A percentile compares a stretch with the other conserved stretches of the same genome.
These are phyloP conservation scores for Pachyuromys duprasi DNA, from an alignment of 2,797 vertebrate species.

Conservation along the genomic window DNA sequence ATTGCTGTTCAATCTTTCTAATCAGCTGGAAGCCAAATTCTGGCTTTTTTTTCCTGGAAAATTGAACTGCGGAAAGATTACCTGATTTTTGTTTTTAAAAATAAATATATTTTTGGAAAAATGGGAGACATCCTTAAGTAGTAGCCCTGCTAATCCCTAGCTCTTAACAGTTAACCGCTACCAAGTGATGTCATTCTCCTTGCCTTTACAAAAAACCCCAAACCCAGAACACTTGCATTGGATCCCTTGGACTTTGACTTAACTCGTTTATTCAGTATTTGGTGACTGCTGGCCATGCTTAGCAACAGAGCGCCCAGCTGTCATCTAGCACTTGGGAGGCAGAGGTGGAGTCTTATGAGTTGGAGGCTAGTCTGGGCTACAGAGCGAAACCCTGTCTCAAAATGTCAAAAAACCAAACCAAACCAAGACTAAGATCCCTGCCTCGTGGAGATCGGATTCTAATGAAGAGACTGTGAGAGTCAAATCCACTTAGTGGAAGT, in stretches of 20 bases:
- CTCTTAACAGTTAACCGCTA: constrained; percentile 15
- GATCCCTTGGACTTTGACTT: neutral
- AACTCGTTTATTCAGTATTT: neutral
- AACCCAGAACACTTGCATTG: neutral
- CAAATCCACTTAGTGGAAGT: constrained; percentile 12
- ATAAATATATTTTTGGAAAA: constrained; percentile 81
- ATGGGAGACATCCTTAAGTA: constrained; percentile 27
- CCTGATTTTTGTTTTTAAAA: constrained; percentile 79
- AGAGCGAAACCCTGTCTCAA: neutral
- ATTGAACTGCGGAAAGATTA: constrained; percentile 22
- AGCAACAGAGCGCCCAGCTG: neutral
- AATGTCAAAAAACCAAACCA: neutral
- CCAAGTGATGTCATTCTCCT: neutral
- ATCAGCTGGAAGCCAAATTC: constrained; percentile 60
- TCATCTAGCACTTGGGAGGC: neutral
- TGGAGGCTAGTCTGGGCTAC: neutral
- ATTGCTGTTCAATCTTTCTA: constrained; percentile 41
- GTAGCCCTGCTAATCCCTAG: neutral
- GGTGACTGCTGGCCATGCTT: neutral
- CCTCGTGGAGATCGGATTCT: constrained; percentile 12
- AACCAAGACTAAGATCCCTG: neutral
- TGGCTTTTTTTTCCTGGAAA: constrained; percentile 69
- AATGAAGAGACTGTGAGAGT: neutral
- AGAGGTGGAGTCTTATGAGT: neutral
- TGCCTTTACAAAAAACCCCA: constrained; percentile 26